Evolutionary conservation across 2,113 vertebrate species (phyloP), one percentile per base, ranked within the genome.

Genomic region (Spea multiplicata): DNA sequence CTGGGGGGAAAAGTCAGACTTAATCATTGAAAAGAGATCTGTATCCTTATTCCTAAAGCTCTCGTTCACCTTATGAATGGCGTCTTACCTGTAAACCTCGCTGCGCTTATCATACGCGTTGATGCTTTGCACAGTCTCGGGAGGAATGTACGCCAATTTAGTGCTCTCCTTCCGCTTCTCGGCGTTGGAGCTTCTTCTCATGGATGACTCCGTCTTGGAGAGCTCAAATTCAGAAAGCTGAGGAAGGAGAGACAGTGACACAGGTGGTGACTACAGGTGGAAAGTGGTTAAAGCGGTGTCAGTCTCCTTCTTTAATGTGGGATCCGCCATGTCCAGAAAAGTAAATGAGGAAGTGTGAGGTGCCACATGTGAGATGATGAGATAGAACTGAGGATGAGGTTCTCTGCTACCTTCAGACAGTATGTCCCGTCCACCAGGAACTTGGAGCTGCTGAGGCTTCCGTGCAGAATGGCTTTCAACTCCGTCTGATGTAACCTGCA

Each of bases 201-300:
- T 90, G 6, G 94, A 96, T 0, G 91, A 93, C 83, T 95, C 92
- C 0, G 95, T 96, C 84, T 93, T 89, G 2, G 92, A 88, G 62
- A 96, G 78, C 59, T 96, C 92, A 84, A 97, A 95, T 61, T 94
- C 95, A 8, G 90, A 91, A 71, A 97, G 88, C 95, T 97, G 85
- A 83, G 8, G 83, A 69, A 79, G 47, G 84, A 17, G 59, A 4
- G 30, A 47, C 75, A 45, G 9, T 5, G 14, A 5, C n/a, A n/a
- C n/a, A n/a, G n/a, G n/a, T n/a, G n/a, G n/a, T n/a, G 30, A 30
- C 30, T 30, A 30, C 30, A 30, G 30, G 30, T 30, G 30, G 1
- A 30, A 61, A 14, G 17, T 47, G 2, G 5, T 55, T 57, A 30
- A 30, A 30, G 30, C 30, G 30, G 30, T 30, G 30, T 2, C 30